phyloP scores from a whole-genome alignment of 2,797 vertebrate species.

The Neosalanx taihuensis region DNA sequence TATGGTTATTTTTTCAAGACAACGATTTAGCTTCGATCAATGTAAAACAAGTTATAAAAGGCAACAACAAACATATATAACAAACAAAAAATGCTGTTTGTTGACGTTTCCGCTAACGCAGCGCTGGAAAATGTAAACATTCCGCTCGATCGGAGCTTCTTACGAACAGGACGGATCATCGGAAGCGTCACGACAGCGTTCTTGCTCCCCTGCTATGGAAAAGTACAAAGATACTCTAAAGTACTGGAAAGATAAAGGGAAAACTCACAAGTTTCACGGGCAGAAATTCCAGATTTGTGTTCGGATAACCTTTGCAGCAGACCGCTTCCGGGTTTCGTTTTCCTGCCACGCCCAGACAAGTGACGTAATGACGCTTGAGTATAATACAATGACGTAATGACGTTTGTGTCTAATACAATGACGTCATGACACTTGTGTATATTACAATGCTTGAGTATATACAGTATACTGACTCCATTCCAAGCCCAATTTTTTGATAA shows the following conservation, averaged over 20 bases:
- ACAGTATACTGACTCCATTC: too few species aligned
- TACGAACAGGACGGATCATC: too few species aligned
- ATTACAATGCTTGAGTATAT: too few species aligned
- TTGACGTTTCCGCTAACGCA: background rate
- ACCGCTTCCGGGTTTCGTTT: conserved; percentile 32
- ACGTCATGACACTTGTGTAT: too few species aligned
- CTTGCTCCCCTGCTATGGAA: too few species aligned
- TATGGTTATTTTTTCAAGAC: too few species aligned
- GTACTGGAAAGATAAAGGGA: background rate
- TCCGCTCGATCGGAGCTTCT: background rate
- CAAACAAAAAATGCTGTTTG: too few species aligned
- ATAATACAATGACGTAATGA: too few species aligned
- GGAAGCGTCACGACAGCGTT: too few species aligned
- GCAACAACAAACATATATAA: background rate
- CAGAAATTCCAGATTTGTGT: background rate
- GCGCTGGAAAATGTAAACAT: background rate
- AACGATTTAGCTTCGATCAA: background rate
- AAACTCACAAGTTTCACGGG: conserved; percentile 1
- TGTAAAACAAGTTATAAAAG: background rate
- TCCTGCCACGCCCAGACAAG: conserved; percentile 9
- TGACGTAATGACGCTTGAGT: background rate
- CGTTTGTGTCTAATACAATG: too few species aligned
- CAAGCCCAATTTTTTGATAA: too few species aligned
- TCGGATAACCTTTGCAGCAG: background rate
- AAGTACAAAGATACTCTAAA: too few species aligned